phyloP scores from a whole-genome alignment of 2,113 vertebrate species.

The Notothenia rossii region DNA sequence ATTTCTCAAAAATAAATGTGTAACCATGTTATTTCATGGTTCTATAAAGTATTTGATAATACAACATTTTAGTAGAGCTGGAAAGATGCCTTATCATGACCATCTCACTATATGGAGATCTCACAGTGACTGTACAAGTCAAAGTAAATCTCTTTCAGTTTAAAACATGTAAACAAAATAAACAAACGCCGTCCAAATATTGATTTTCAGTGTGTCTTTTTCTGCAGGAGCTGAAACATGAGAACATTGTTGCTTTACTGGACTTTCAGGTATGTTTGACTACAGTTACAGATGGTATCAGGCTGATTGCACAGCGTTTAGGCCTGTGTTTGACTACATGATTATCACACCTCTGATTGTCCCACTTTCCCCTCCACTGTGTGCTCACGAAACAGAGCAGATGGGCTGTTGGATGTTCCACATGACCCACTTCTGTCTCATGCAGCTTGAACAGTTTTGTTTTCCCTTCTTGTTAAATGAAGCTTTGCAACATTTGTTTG shows the following conservation, averaged over 20 bases:
- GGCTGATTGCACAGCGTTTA: neutral
- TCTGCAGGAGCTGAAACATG: slow-evolving; percentile 95
- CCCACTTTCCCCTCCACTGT: slow-evolving; percentile 9
- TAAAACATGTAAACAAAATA: neutral
- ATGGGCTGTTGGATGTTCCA: slow-evolving; percentile 33
- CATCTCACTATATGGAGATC: too few species aligned
- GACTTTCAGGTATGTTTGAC: slow-evolving; percentile 93
- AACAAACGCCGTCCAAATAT: neutral
- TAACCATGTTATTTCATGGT: neutral
- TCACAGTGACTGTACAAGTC: too few species aligned
- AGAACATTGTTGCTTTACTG: slow-evolving; percentile 97
- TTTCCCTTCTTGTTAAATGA: slow-evolving; percentile 32
- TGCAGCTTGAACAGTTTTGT: slow-evolving; percentile 22
- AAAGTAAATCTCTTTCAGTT: neutral
- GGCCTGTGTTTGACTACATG: slow-evolving; percentile 6
- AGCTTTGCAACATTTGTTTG: slow-evolving; percentile 24
- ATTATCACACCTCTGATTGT: slow-evolving; percentile 15
- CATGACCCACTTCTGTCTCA: slow-evolving; percentile 52
- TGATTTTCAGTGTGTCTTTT: slow-evolving; percentile 37
- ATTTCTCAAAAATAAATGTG: neutral
- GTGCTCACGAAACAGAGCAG: slow-evolving; percentile 21
- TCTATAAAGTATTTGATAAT: neutral
- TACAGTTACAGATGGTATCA: neutral
- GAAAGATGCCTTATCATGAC: neutral
- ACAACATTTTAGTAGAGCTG: neutral